Evolutionary conservation across 2,797 vertebrate species (phyloP).

Genomic region (Sebastes itinus): DNA sequence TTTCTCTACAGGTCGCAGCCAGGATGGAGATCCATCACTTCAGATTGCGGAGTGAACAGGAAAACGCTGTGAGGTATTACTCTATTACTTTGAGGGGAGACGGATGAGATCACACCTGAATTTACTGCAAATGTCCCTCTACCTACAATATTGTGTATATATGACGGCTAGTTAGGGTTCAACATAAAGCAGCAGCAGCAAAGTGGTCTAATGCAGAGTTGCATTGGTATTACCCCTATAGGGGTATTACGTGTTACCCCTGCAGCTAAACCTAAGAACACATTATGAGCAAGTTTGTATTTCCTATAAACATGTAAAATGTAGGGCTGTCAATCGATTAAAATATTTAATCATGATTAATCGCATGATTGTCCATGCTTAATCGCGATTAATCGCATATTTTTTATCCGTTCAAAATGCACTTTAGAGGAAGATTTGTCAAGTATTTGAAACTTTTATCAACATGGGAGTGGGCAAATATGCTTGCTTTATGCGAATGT

Average conservation of each 20-base stretch:
- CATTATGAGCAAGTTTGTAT: neutral
- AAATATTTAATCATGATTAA: too few species aligned
- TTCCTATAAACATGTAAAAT: neutral
- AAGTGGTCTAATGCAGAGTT: neutral
- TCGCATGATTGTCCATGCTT: too few species aligned
- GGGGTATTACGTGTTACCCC: neutral
- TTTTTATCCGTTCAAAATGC: too few species aligned
- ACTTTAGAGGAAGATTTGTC: too few species aligned
- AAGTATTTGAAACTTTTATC: too few species aligned
- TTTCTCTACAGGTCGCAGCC: neutral
- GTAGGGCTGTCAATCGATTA: neutral
- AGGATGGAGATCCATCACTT: conserved; percentile 8
- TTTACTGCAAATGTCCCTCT: neutral
- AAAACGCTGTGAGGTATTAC: conserved; percentile 14
- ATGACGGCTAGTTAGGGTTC: neutral
- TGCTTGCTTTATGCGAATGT: fast-evolving
- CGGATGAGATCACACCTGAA: neutral
- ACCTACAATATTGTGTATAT: neutral
- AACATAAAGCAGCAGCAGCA: neutral
- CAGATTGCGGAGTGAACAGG: conserved; percentile 7
- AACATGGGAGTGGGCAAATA: too few species aligned
- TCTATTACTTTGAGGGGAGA: neutral
- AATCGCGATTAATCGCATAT: fast-evolving
- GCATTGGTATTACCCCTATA: neutral
- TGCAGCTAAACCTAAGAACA: neutral